Evolutionary conservation across 1,140 invertebrate species (phyloP).

Genomic region (Pissodes strobi): DNA sequence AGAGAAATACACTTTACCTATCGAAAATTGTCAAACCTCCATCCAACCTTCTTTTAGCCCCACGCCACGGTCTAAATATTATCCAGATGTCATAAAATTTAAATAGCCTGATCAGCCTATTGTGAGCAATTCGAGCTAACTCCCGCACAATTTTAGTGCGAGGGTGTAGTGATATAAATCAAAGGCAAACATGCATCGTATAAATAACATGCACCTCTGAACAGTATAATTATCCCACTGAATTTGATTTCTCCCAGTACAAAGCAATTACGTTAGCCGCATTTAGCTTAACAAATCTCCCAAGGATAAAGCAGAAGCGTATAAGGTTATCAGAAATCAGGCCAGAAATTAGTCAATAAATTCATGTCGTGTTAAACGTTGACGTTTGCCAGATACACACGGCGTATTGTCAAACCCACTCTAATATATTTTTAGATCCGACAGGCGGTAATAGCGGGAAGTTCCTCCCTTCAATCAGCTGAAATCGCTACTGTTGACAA

Average conservation of each 20-base stretch:
- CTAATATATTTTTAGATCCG: constrained; percentile 14
- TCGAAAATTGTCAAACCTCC: too few species aligned
- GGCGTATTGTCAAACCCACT: constrained; percentile 1
- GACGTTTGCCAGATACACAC: background rate
- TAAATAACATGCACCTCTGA: constrained; percentile 27
- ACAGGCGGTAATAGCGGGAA: constrained; percentile 2
- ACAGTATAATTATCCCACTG: constrained; percentile 27
- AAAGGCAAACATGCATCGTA: constrained; percentile 16
- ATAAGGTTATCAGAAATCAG: constrained; percentile 18
- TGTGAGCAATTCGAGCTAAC: constrained; percentile 11
- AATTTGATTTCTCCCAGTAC: constrained; percentile 18
- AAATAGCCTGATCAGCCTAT: background rate
- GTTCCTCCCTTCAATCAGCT: too few species aligned
- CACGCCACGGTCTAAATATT: too few species aligned
- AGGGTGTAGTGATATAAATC: constrained; percentile 14
- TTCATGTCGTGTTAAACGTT: constrained; percentile 1
- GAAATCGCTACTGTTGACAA: too few species aligned
- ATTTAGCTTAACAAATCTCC: constrained; percentile 24
- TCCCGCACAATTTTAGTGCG: constrained; percentile 9
- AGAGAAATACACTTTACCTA: too few species aligned
- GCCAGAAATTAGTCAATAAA: constrained; percentile 12
- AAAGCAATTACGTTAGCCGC: constrained; percentile 27
- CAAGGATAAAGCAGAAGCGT: constrained; percentile 11
- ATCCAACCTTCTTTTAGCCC: too few species aligned
- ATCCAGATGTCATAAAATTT: constrained; percentile 2